Base-by-base conservation (phyloP, 1,140 invertebrate species). In the Drosophila setifemur region DNA sequence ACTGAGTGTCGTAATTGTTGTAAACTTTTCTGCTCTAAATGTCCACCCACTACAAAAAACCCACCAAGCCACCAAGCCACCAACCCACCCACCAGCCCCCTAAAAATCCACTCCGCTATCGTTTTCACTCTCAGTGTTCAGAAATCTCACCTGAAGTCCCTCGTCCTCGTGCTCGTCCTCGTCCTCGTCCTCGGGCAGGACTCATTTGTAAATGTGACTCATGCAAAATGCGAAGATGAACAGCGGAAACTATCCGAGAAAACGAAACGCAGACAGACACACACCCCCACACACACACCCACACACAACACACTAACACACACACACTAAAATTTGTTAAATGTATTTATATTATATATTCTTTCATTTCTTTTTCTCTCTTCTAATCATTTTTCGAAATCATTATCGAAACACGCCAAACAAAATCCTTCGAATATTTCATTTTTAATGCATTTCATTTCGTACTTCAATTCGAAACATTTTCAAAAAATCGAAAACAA, bases 361-460 rank as follows among this genome's bases (percentile, higher is more conserved):
- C 86, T 89, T 89, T 89, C 86, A 89, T 89, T 89, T 89, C 83
- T 89, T 89, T 86, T 89, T 89, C 86, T 89, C 86, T 89, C 87
- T 89, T 83, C 81, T 86, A 86, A 86, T 86, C 81, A 86, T 86
- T 86, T 69, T 85, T 85, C 79, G 72, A 85, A 85, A 79, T 83
- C 79, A 83, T 83, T 83, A 61, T 83, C 78, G 79, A 86, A 85
- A 86, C 81, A 85, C 79, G 52, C 66, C 44, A 79, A 73, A 43
- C 31, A 73, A 44, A 73, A 73, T 26, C 43, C 50, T 61, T 74
- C 48, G 75, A 61, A 58, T 68, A 53, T 83, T 85, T 83, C 79
- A 83, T 83, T 83, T 82, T 71, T 78, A 42, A 85, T 74, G 75
- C 81, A 85, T 85, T 85, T 86, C 81, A 85, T 85, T 77, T 79